Conservation (phyloP, 2,888 invertebrate genomes). For the Abrostola triplasia region DNA sequence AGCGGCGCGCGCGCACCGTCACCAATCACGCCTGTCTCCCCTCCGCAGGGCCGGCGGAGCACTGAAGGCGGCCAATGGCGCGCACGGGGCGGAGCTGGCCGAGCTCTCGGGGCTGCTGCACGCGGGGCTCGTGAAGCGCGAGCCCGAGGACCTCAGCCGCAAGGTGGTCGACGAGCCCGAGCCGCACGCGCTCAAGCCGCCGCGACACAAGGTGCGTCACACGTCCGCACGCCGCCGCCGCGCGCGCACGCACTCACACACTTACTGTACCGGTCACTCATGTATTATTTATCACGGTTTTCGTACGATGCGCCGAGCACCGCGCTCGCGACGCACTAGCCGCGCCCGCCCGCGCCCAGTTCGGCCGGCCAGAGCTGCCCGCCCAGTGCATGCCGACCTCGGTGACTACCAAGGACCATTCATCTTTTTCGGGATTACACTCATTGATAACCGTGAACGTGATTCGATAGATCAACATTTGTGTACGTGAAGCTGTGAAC, state of each 20-base stretch:
- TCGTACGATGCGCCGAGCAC: slow-evolving; percentile 87
- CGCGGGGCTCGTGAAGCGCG: slow-evolving; percentile 92
- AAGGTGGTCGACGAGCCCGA: slow-evolving; percentile 90
- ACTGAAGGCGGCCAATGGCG: slow-evolving; percentile 91
- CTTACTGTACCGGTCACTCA: slow-evolving; percentile 86
- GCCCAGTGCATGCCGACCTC: slow-evolving; percentile 87
- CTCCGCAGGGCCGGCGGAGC: slow-evolving; percentile 89
- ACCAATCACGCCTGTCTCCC: slow-evolving; percentile 87
- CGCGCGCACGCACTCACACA: slow-evolving; percentile 88
- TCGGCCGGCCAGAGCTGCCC: slow-evolving; percentile 89
- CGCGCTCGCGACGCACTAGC: slow-evolving; percentile 88
- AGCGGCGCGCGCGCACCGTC: slow-evolving; percentile 80
- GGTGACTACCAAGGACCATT: slow-evolving; percentile 79
- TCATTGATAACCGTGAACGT: slow-evolving; percentile 76
- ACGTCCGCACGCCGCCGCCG: slow-evolving; percentile 86
- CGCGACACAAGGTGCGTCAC: slow-evolving; percentile 90
- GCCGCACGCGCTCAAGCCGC: slow-evolving; percentile 89
- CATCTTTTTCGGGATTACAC: slow-evolving; percentile 65
- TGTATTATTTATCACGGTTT: slow-evolving; percentile 88
- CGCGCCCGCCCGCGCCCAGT: slow-evolving; percentile 89
- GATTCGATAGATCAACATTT: slow-evolving; percentile 72
- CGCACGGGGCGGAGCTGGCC: slow-evolving; percentile 91
- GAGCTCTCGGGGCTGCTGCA: slow-evolving; percentile 89
- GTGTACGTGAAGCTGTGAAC: slow-evolving; percentile 86
- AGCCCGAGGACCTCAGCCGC: slow-evolving; percentile 94